Evolutionary conservation across 2,888 invertebrate genomes (phyloP), one percentile per base, ranked within the genome.

Genomic region (Anorthoa munda): DNA sequence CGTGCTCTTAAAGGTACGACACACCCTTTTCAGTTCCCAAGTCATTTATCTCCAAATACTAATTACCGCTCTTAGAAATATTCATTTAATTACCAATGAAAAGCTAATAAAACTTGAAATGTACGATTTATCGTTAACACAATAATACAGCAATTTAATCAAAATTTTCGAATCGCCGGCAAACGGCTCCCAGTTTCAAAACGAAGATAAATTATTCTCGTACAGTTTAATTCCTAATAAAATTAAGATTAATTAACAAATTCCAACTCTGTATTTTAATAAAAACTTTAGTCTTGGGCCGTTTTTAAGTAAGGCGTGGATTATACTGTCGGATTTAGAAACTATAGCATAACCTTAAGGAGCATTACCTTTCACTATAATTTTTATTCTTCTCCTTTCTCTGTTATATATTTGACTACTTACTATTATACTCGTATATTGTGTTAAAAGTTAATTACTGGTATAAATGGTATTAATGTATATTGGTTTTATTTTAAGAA

Each of bases 251-350:
- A 67, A 83, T 84, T 84, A 86, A 83, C 82, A 83, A 90, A 87
- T 87, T 85, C 81, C 79, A 73, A 75, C 66, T 73, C 76, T 79
- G 83, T 82, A 82, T 87, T 90, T 90, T 90, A 89, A 89, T 90
- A 89, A 89, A 90, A 89, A 85, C 84, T 86, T 85, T 72, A 66
- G 67, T 78, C 71, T 83, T 59, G 65, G 50, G 66, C 70, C 74
- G 75, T 79, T 79, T 80, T 68, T 72, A 68, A 59, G 60, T 82
- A 78, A 82, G 63, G 71, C 60, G 39, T 21, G 39, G 80, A 53
- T 66, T 70, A 82, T 72, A 85, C 7, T 26, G 23, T n/a, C 56
- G 73, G 61, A 65, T 71, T 15, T 18, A 63, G 13, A 4, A 65
- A 46, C 26, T 39, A 1, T 9, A 39, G 39, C 39, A 26, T 26